Conservation (phyloP, 2,113 vertebrate species). For the Rhadina sibilatrix region DNA sequence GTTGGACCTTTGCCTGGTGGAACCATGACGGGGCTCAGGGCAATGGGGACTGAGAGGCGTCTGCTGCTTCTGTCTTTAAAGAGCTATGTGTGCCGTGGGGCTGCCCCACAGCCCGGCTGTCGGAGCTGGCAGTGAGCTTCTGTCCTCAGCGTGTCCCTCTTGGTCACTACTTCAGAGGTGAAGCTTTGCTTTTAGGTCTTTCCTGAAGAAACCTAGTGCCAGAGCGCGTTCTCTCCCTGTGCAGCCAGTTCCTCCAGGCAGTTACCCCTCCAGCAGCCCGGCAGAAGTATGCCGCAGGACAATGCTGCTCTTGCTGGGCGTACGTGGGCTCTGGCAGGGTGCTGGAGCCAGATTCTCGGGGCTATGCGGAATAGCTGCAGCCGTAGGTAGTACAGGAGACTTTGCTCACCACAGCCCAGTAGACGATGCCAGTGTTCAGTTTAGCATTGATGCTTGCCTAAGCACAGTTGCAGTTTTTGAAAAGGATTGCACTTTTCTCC, state of each 20-base stretch:
- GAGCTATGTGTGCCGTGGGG: neutral
- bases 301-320: neutral
- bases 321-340: neutral
- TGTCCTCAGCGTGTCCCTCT: neutral
- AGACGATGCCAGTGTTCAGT: neutral
- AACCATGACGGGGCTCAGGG: neutral
- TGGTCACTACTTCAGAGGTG: rapidly evolving
- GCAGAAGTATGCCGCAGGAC: neutral
- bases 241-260: neutral
- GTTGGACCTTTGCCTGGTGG: neutral
- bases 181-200: neutral
- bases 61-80: neutral
- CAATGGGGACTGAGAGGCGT: neutral
- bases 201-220: neutral
- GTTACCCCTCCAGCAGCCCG: neutral
- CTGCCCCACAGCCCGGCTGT: neutral
- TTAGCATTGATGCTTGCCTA: neutral
- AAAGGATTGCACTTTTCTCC: neutral
- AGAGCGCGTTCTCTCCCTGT: rapidly evolving
- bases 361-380: neutral
- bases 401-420: neutral
- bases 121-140: neutral
- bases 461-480: neutral
- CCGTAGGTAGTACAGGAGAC: neutral
- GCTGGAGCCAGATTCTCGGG: neutral